phyloP scores from a whole-genome alignment of 2,797 vertebrate species.

The Darevskia mixta region DNA sequence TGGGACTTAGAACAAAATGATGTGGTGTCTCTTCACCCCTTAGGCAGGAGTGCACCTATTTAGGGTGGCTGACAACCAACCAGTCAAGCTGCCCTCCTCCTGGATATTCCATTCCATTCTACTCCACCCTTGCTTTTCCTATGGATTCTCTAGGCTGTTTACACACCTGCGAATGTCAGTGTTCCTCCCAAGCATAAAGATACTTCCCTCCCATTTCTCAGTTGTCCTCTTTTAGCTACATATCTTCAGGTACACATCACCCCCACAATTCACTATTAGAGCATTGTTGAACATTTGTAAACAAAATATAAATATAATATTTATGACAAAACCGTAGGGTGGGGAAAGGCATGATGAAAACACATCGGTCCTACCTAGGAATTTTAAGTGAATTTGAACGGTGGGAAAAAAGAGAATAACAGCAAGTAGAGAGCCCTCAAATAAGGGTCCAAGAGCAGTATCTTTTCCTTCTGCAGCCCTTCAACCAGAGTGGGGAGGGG shows the following conservation, averaged over 20 bases:
- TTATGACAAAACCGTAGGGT: not conserved
- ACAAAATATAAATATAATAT: not conserved
- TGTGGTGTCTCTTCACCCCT: not conserved
- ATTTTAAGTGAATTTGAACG: not conserved
- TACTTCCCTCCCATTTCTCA: not conserved
- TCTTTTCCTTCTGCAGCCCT: not conserved
- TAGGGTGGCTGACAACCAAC: too few species aligned
- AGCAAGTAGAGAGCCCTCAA: not conserved
- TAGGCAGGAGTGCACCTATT: not conserved
- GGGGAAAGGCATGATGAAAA: not conserved
- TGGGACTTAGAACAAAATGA: not conserved
- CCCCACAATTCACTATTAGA: not conserved
- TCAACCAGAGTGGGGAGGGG: not conserved
- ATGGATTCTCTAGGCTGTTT: not conserved
- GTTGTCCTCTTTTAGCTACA: not conserved
- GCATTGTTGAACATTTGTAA: not conserved
- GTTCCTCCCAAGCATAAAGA: not conserved
- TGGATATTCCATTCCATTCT: not conserved
- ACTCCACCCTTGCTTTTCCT: not conserved
- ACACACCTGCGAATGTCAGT: not conserved
- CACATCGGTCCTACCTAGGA: not conserved
- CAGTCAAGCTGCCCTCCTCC: not conserved
- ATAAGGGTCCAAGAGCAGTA: not conserved
- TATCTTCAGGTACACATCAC: not conserved
- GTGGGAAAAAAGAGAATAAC: not conserved